Conservation (phyloP, 2,797 vertebrate species). For the Emydoidea blandingii region DNA sequence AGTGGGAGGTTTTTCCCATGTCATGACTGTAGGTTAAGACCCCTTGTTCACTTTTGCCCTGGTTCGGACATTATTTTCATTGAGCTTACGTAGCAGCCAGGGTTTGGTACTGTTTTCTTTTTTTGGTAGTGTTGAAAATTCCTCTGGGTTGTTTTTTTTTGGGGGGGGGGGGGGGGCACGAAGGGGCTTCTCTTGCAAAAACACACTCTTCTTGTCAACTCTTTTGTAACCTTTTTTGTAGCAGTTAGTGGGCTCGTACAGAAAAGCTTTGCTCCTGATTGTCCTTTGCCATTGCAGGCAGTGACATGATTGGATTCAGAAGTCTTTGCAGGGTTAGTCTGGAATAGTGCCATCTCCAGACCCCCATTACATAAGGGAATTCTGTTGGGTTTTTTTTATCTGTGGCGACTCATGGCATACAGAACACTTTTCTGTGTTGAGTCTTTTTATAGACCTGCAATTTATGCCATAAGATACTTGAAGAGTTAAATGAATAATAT, state of each 20-base stretch:
- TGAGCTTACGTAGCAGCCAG: background rate
- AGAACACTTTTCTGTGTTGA: background rate
- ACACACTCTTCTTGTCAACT: slow-evolving; percentile 32
- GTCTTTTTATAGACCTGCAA: background rate
- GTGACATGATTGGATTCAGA: slow-evolving; percentile 34
- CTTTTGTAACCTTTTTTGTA: slow-evolving; percentile 53
- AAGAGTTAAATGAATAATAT: background rate
- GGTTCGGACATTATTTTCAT: background rate
- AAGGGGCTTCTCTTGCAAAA: slow-evolving; percentile 43
- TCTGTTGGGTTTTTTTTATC: slow-evolving; percentile 37
- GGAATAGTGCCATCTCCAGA: slow-evolving; percentile 49
- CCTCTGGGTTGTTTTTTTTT: background rate
- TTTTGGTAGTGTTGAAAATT: slow-evolving; percentile 46
- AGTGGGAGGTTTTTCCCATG: background rate
- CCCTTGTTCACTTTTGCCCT: background rate
- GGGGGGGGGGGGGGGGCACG: rapidly evolving
- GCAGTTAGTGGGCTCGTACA: slow-evolving; percentile 64
- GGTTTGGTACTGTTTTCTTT: background rate
- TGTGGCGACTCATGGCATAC: background rate
- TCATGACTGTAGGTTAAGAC: background rate
- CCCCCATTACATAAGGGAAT: background rate
- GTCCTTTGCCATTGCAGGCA: slow-evolving; percentile 41
- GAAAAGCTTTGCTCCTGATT: slow-evolving; percentile 32
- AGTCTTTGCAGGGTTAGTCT: slow-evolving; percentile 45
- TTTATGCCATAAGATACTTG: background rate